phyloP scores from a whole-genome alignment of 2,888 invertebrate species.

The Thymelicus sylvestris region DNA sequence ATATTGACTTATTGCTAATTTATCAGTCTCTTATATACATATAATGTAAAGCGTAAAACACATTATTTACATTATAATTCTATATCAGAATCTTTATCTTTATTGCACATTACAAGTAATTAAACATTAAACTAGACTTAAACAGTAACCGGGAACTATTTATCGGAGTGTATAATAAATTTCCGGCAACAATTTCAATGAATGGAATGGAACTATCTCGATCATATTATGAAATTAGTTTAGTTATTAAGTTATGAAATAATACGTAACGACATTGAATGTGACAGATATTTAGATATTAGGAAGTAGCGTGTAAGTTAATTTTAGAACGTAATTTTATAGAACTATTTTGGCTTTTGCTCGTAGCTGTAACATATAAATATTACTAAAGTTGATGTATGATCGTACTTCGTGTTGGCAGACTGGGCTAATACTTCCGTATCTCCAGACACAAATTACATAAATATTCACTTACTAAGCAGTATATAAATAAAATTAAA shows the following conservation, averaged over 20 bases:
- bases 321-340: too few relatives aligned
- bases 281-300: too few relatives aligned
- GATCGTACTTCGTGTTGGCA: slow-evolving; percentile 2
- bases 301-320: too few relatives aligned
- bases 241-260: not conserved
- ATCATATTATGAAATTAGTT: slow-evolving; percentile 12
- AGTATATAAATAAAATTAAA: slow-evolving; percentile 27
- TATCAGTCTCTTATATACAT: too few relatives aligned
- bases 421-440: not conserved
- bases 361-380: too few relatives aligned
- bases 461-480: slow-evolving; percentile 6
- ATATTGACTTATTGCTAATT: too few relatives aligned
- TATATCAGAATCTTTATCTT: not conserved
- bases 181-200: slow-evolving; percentile 18
- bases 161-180: slow-evolving; percentile 15
- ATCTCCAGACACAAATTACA: not conserved
- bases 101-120: slow-evolving; percentile 4
- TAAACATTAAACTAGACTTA: slow-evolving; percentile 15
- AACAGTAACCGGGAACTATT: slow-evolving; percentile 7
- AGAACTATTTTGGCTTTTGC: too few relatives aligned
- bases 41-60: not conserved
- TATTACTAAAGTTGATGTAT: not conserved
- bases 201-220: not conserved
- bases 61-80: not conserved
- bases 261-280: too few relatives aligned